Evolutionary conservation across 2,888 invertebrate genomes (phyloP).

Genomic region (Malthinus seriepunctatus): DNA sequence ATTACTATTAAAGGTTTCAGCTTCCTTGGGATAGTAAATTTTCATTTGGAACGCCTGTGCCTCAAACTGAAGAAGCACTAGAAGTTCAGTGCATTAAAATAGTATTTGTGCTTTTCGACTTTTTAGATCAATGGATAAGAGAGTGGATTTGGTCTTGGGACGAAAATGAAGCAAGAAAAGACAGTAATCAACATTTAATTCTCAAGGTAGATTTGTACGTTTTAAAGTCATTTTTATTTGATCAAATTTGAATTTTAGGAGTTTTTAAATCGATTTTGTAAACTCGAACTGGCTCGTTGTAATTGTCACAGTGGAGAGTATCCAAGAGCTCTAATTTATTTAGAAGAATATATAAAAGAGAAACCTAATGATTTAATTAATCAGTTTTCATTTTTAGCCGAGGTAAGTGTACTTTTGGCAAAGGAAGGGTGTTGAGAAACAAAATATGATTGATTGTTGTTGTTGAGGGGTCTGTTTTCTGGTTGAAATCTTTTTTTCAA

Average conservation of each 20-base stretch:
- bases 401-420: slow-evolving; percentile 40
- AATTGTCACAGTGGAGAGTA: slow-evolving; percentile 77
- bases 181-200: slow-evolving; percentile 42
- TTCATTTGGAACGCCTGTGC: background rate
- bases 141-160: slow-evolving; percentile 59
- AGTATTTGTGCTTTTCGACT: slow-evolving; percentile 74
- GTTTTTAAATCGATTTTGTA: slow-evolving; percentile 50
- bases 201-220: slow-evolving; percentile 33
- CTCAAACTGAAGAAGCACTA: slow-evolving; percentile 38
- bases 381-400: slow-evolving; percentile 67
- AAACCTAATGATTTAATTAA: slow-evolving; percentile 60
- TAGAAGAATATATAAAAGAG: slow-evolving; percentile 72
- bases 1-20: background rate
- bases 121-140: slow-evolving; percentile 74
- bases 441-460: too few species aligned
- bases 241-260: slow-evolving; percentile 20
- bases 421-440: too few species aligned
- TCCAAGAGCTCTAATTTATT: slow-evolving; percentile 73
- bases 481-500: too few species aligned
- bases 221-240: background rate
- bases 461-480: too few species aligned
- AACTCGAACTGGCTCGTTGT: slow-evolving; percentile 69
- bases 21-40: background rate
- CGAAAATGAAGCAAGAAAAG: slow-evolving; percentile 38
- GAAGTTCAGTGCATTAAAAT: slow-evolving; percentile 68